phyloP scores from a whole-genome alignment of 2,797 vertebrate species.

The Malacoctenus gilli region DNA sequence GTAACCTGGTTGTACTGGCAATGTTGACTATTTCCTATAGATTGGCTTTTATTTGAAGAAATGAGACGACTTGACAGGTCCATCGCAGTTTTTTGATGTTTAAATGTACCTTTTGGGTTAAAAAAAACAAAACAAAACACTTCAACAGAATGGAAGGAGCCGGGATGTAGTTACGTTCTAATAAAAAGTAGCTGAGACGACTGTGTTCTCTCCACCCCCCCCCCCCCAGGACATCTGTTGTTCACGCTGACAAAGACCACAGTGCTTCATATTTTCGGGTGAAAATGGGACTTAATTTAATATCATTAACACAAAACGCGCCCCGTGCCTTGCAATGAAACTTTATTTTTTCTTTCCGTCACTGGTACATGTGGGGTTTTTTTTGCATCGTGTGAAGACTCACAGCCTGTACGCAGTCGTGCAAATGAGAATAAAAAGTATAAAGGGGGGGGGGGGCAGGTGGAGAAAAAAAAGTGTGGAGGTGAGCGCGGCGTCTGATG shows the following conservation, averaged over 20 bases:
- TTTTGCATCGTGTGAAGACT: slow-evolving; percentile 22
- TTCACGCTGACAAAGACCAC: neutral
- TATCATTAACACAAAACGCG: neutral
- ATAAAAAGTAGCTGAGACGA: too few relatives aligned
- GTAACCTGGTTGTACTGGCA: too few relatives aligned
- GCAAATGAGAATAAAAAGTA: slow-evolving; percentile 36
- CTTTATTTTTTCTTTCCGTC: neutral
- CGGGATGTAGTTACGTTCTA: too few relatives aligned
- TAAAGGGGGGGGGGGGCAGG: too few relatives aligned
- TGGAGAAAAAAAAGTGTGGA: slow-evolving; percentile 20
- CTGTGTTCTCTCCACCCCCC: neutral
- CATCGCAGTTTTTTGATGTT: too few relatives aligned
- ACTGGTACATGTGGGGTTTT: slow-evolving; percentile 6
- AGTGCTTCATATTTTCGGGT: neutral
- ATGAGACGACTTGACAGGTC: too few relatives aligned
- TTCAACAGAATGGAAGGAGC: too few relatives aligned
- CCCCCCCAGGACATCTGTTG: neutral
- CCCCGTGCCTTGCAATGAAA: neutral
- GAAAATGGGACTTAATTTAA: neutral
- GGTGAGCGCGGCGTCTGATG: slow-evolving; percentile 45
- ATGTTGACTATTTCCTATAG: too few relatives aligned
- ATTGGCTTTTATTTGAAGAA: too few relatives aligned
- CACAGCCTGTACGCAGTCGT: slow-evolving; percentile 13
- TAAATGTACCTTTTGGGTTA: too few relatives aligned
- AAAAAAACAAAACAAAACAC: too few relatives aligned